Evolutionary conservation across 2,113 vertebrate genomes (phyloP).

Genomic region (Lophius piscatorius): DNA sequence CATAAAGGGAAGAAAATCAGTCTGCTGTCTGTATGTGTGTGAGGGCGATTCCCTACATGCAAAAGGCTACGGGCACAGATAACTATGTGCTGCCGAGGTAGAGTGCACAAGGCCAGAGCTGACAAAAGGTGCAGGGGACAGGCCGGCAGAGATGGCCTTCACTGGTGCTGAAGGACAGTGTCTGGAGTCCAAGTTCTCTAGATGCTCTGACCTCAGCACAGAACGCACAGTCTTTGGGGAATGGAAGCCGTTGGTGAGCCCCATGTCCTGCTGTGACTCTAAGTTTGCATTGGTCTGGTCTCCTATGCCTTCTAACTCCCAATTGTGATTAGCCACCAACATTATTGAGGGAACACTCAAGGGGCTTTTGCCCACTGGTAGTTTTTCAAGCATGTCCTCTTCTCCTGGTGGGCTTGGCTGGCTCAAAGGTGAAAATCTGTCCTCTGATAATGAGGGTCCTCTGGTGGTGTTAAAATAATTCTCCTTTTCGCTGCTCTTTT

Average conservation of each 20-base stretch:
- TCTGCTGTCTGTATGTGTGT: conserved; percentile 38
- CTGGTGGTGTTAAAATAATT: conserved; percentile 39
- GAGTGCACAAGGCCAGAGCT: conserved; percentile 79
- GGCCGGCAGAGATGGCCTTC: conserved; percentile 67
- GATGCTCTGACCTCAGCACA: conserved; percentile 50
- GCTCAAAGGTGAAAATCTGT: conserved; percentile 45
- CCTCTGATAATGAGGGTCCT: conserved; percentile 61
- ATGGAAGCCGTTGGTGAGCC: conserved; percentile 86
- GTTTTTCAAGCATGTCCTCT: conserved; percentile 43
- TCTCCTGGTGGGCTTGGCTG: conserved; percentile 28
- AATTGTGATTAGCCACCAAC: conserved; percentile 61
- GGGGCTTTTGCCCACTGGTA: conserved; percentile 33
- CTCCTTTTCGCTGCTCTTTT: conserved; percentile 18
- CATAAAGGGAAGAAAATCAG: conserved; percentile 32
- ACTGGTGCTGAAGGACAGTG: conserved; percentile 52
- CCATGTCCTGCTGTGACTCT: conserved; percentile 42
- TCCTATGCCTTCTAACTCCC: conserved; percentile 45
- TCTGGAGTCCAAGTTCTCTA: conserved; percentile 78
- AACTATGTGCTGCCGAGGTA: conserved; percentile 84
- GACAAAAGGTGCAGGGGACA: conserved; percentile 68
- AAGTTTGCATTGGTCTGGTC: conserved; percentile 30
- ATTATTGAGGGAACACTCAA: conserved; percentile 46
- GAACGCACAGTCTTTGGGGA: conserved; percentile 58
- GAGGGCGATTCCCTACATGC: conserved; percentile 22
- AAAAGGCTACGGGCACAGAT: conserved; percentile 75